Percentiles rank a stretch among this genome's conserved stretches.
phyloP scores from a whole-genome alignment of 2,113 vertebrate genomes.

The Dasyornis broadbenti region DNA sequence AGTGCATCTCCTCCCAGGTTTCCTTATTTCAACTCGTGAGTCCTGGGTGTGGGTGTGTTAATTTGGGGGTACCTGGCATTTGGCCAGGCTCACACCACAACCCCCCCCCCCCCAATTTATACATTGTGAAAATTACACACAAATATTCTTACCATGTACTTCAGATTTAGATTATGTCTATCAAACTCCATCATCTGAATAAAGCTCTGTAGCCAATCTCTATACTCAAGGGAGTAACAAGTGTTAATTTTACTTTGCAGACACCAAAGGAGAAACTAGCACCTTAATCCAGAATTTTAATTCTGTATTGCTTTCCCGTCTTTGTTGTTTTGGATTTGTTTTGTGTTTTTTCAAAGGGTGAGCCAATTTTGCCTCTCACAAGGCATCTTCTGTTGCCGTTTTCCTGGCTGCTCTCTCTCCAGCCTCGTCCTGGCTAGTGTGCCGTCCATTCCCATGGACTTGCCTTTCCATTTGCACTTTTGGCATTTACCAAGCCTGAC shows the following conservation, averaged over 20 bases:
- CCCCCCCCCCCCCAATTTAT: rapidly evolving
- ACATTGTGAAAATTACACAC: neutral
- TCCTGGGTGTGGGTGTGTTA: too few species aligned
- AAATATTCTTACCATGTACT: neutral
- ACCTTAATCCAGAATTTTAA: neutral
- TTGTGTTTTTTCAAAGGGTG: neutral
- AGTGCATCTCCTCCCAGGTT: too few species aligned
- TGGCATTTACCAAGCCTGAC: neutral
- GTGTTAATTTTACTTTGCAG: neutral
- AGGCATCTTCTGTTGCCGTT: neutral
- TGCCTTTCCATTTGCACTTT: neutral
- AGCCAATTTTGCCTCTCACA: neutral
- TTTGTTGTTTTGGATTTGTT: neutral
- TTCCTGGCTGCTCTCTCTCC: neutral
- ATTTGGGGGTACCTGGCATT: too few species aligned
- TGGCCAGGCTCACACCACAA: too few species aligned
- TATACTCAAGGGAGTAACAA: neutral
- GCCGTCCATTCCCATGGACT: neutral
- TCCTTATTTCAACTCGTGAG: too few species aligned
- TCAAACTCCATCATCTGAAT: neutral
- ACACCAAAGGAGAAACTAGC: neutral
- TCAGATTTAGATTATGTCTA: neutral
- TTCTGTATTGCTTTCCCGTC: neutral
- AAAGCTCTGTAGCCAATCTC: neutral
- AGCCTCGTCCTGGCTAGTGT: neutral